A percentile compares a stretch with the other conserved stretches of the same genome.
phyloP scores from a whole-genome alignment of 2,797 vertebrate species.

The Fringilla coelebs region DNA sequence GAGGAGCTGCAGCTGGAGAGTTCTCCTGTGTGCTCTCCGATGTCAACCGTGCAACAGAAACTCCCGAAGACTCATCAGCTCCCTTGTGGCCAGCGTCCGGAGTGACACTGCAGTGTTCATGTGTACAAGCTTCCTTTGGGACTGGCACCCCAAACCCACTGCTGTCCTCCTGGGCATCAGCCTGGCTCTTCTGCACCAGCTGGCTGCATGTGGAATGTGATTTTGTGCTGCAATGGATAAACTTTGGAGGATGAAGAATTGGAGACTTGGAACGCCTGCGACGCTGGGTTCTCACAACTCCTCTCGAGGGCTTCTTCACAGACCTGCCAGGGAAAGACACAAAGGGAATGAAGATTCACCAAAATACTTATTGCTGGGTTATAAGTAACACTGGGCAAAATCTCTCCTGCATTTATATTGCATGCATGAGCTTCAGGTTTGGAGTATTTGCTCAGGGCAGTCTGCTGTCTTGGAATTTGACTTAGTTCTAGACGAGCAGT shows the following conservation, averaged over 20 bases:
- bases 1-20: slow-evolving; percentile 54
- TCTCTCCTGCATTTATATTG: neutral
- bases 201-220: slow-evolving; percentile 73
- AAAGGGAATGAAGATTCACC: neutral
- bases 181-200: slow-evolving; percentile 82
- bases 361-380: neutral
- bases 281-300: slow-evolving; percentile 84
- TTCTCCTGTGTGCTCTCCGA: slow-evolving; percentile 52
- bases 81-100: slow-evolving; percentile 61
- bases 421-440: neutral
- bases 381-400: neutral
- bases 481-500: neutral
- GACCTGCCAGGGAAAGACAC: slow-evolving; percentile 71
- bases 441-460: neutral
- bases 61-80: slow-evolving; percentile 59
- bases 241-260: slow-evolving; percentile 92
- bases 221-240: slow-evolving; percentile 88
- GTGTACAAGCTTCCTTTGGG: slow-evolving; percentile 72
- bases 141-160: slow-evolving; percentile 39
- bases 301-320: slow-evolving; percentile 86
- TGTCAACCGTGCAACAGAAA: slow-evolving; percentile 9
- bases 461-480: neutral
- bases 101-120: slow-evolving; percentile 63
- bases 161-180: slow-evolving; percentile 64
- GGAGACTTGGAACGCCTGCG: slow-evolving; percentile 93